Evolutionary conservation across 2,888 invertebrate species (phyloP).

Genomic region (Yponomeuta malinellus): DNA sequence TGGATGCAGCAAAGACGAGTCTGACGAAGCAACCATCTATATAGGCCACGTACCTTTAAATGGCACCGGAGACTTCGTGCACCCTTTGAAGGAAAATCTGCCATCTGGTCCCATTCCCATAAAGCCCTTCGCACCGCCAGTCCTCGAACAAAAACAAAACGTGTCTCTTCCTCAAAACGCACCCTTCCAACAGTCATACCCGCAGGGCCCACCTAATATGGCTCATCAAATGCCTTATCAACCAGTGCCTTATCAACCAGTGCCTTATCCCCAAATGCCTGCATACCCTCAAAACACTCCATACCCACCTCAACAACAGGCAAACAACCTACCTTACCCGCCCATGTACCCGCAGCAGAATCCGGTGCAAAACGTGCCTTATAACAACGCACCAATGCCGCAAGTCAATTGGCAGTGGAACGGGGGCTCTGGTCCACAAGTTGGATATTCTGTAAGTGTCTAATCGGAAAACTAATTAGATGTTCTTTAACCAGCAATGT

Average conservation of each 20-base stretch:
- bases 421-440: constrained; percentile 5
- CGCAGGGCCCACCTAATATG: neutral
- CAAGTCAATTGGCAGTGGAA: constrained; percentile 13
- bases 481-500: neutral
- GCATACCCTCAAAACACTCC: constrained; percentile 12
- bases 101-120: constrained; percentile 39
- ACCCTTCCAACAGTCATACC: no score
- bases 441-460: constrained; percentile 5
- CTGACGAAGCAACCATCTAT: constrained; percentile 45
- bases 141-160: neutral
- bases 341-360: constrained; percentile 4
- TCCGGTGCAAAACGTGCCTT: neutral
- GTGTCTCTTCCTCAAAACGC: neutral
- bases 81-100: constrained; percentile 40
- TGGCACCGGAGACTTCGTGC: constrained; percentile 31
- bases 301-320: neutral
- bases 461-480: neutral
- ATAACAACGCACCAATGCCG: neutral
- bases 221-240: neutral
- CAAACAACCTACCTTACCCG: neutral
- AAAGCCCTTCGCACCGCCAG: constrained; percentile 16
- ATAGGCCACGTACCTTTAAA: constrained; percentile 45
- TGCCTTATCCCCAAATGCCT: neutral
- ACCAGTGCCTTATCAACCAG: neutral
- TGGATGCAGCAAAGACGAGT: constrained; percentile 46